Evolutionary conservation across 2,797 vertebrate genomes (phyloP), one percentile per base, ranked within the genome.

Genomic region (Taenioides sp.): DNA sequence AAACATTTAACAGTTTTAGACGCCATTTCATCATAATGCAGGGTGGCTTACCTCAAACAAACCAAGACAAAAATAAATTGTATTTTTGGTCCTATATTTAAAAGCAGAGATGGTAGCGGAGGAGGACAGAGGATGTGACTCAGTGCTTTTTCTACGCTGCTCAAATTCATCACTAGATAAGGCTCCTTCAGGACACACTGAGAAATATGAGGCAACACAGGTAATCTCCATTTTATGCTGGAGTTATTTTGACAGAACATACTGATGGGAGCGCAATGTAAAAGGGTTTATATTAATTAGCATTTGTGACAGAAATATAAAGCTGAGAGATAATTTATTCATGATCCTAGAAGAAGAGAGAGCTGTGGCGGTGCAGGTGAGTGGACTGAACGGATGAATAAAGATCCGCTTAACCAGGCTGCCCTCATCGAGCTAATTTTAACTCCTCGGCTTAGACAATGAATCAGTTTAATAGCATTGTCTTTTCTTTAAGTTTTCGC

Each of bases 301-400:
- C 77, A 20, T 66, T 66, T 74, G 28, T 10, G 74, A 60, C 59
- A 76, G 70, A 86, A 88, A 78, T 91, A 89, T 84, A 83, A 80
- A 88, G 74, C 71, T 5, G 72, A 54, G 73, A 55, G 76, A 76
- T 83, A 79, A 88, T 86, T 78, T 75, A 74, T 79, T 87, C 80
- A 86, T 82, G 88, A 75, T 71, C 22, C 67, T 70, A 79, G 73
- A 69, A 65, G 67, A 59, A 50, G 22, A 37, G 20, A 40, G 34
- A 31, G 57, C 0, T 23, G 5, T 58, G 9, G 28, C n/a, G 22
- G 20, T 17, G 66, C 50, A 67, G 50, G 61, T n/a, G 28, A 64
- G 69, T 18, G 1, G 7, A 60, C 43, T 50, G 10, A 67, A 74
- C 12, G 60, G 12, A 59, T 34, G 47, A 43, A 40, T 54, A 11